Percentiles rank a stretch among this genome's conserved stretches.
Evolutionary conservation across 2,113 vertebrate genomes (phyloP).

Genomic region (Brienomyrus brachyistius): DNA sequence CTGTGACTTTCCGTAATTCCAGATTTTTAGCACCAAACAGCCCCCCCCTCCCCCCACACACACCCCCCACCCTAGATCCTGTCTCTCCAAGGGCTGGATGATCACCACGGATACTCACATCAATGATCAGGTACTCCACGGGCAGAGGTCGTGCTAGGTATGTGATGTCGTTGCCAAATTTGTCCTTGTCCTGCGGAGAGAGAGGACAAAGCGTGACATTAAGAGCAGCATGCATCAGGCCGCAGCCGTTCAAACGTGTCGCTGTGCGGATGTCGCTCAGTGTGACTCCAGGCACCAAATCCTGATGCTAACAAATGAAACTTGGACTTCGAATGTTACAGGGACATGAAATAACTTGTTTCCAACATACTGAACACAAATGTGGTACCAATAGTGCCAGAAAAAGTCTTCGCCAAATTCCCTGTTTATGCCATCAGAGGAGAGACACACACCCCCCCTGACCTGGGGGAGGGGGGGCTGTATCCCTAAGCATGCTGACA

Average conservation of each 20-base stretch:
- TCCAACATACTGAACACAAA: background rate
- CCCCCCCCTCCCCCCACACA: background rate
- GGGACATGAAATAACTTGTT: background rate
- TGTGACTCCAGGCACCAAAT: background rate
- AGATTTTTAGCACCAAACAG: background rate
- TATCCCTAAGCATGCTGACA: background rate
- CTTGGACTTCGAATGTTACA: background rate
- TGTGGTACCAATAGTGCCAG: background rate
- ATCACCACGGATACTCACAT: slow-evolving; percentile 69
- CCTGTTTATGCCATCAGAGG: background rate
- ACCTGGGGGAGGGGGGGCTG: background rate
- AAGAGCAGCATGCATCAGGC: background rate
- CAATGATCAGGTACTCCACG: slow-evolving; percentile 96
- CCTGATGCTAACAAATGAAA: background rate
- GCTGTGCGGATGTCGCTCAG: background rate
- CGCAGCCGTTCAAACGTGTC: background rate
- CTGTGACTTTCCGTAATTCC: background rate
- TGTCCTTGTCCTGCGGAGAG: slow-evolving; percentile 82
- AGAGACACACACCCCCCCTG: background rate
- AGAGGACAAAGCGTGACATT: background rate
- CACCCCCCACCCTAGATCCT: background rate
- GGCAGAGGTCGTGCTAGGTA: slow-evolving; percentile 91
- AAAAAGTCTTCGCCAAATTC: background rate
- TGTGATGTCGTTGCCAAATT: slow-evolving; percentile 96
- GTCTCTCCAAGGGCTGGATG: background rate